Evolutionary conservation across 2,797 vertebrate species (phyloP).

Genomic region (Danionella dracula): DNA sequence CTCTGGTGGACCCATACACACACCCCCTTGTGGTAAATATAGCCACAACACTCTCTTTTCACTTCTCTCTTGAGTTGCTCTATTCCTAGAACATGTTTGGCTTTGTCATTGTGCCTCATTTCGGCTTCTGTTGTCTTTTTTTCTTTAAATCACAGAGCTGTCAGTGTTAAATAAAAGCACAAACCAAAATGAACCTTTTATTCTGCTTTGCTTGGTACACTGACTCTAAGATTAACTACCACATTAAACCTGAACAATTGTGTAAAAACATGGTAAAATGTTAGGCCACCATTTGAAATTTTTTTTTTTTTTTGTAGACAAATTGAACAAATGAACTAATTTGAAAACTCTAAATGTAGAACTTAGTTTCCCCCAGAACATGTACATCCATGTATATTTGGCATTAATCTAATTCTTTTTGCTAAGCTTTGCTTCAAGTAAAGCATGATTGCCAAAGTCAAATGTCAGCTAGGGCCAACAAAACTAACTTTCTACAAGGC

Average conservation of each 20-base stretch:
- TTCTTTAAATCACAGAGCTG: constrained; percentile 36
- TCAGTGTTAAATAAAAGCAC: constrained; percentile 37
- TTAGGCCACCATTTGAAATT: too few species aligned
- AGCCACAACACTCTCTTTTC: constrained; percentile 47
- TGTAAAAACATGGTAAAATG: too few species aligned
- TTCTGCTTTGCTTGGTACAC: constrained; percentile 40
- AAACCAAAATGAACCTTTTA: constrained; percentile 22
- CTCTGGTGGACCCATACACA: neutral
- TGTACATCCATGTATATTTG: too few species aligned
- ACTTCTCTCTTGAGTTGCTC: neutral
- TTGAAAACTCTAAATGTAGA: too few species aligned
- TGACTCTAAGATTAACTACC: constrained; percentile 9
- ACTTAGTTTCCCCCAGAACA: too few species aligned
- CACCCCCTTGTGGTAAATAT: constrained; percentile 66
- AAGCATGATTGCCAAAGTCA: too few species aligned
- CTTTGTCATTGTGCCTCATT: constrained; percentile 12
- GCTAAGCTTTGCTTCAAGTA: too few species aligned
- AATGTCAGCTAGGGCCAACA: too few species aligned
- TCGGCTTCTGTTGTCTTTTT: constrained; percentile 31
- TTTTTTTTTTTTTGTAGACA: too few species aligned
- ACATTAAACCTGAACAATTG: constrained; percentile 3
- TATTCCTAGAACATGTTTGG: constrained; percentile 13
- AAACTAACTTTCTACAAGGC: too few species aligned
- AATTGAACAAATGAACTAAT: too few species aligned
- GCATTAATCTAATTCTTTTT: too few species aligned